Evolutionary conservation across 2,113 vertebrate species (phyloP).

Genomic region (Plotosus lineatus): DNA sequence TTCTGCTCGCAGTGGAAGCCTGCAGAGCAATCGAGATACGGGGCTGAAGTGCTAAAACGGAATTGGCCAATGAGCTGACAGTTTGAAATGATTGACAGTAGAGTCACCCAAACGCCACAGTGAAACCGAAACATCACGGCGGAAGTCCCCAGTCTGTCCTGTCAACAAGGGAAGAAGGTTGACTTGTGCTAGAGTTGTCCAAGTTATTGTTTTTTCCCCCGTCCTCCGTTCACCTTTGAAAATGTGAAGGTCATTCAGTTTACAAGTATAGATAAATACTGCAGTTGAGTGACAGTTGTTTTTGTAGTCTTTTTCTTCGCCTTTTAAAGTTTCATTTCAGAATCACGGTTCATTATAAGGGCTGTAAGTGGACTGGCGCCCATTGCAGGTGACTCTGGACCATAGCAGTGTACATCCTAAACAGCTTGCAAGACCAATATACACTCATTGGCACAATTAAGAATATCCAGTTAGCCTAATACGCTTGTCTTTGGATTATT

Average conservation of each 20-base stretch:
- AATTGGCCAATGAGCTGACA: constrained; percentile 14
- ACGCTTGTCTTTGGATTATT: too few species aligned
- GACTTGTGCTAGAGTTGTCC: neutral
- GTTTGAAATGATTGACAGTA: neutral
- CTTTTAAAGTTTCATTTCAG: too few species aligned
- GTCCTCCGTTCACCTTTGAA: neutral
- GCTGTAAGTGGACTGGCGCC: too few species aligned
- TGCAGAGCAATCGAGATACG: constrained; percentile 22
- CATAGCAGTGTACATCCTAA: too few species aligned
- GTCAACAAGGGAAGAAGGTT: neutral
- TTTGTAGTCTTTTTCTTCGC: too few species aligned
- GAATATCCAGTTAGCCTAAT: too few species aligned
- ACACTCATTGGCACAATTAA: too few species aligned
- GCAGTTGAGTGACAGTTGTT: neutral
- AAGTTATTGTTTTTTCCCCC: neutral
- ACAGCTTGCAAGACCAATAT: too few species aligned
- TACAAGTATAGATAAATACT: neutral
- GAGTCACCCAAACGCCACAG: neutral
- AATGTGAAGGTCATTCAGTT: neutral
- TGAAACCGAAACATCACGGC: neutral
- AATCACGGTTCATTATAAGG: neutral
- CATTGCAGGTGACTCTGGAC: too few species aligned
- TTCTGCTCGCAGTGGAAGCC: constrained; percentile 19
- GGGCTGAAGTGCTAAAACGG: neutral
- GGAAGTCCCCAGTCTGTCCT: neutral